phyloP scores from a whole-genome alignment of 2,888 invertebrate genomes.

The Timandra comae region DNA sequence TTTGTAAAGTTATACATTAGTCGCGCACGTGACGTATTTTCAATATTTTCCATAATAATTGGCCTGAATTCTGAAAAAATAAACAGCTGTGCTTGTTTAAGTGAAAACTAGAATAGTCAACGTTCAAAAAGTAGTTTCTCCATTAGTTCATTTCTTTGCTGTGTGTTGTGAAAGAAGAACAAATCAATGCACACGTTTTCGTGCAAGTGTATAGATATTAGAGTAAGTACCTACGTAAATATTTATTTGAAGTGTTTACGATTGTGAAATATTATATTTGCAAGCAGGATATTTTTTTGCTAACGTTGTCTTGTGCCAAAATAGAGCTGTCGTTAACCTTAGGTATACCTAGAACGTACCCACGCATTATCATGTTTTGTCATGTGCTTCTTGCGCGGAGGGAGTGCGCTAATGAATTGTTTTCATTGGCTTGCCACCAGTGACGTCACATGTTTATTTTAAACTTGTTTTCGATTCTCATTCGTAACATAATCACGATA shows the following conservation, averaged over 20 bases:
- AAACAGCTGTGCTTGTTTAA: too few species aligned
- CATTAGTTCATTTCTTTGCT: too few species aligned
- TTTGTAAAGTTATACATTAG: too few species aligned
- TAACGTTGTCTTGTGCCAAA: too few species aligned
- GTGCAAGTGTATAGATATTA: too few species aligned
- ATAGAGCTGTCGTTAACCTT: conserved; percentile 2
- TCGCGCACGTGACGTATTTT: too few species aligned
- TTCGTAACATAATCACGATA: conserved; percentile 48
- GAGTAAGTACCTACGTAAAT: neutral
- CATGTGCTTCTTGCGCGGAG: conserved; percentile 42
- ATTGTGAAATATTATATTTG: neutral
- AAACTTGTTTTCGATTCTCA: conserved; percentile 39
- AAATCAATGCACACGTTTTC: too few species aligned
- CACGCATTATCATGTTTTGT: conserved; percentile 21
- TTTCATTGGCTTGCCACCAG: conserved; percentile 42
- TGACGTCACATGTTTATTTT: conserved; percentile 64
- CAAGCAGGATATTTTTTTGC: neutral
- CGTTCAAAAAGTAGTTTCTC: too few species aligned
- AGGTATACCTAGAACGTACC: neutral
- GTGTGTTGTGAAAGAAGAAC: too few species aligned
- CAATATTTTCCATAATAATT: too few species aligned
- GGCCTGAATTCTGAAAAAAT: too few species aligned
- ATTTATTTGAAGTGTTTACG: neutral
- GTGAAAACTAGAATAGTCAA: too few species aligned
- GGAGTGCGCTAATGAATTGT: conserved; percentile 49